Percentiles rank a stretch among this genome's conserved stretches.
These are phyloP conservation scores for Leptothorax acervorum DNA, from an alignment of 2,888 invertebrate species.

Conservation along the genomic window DNA sequence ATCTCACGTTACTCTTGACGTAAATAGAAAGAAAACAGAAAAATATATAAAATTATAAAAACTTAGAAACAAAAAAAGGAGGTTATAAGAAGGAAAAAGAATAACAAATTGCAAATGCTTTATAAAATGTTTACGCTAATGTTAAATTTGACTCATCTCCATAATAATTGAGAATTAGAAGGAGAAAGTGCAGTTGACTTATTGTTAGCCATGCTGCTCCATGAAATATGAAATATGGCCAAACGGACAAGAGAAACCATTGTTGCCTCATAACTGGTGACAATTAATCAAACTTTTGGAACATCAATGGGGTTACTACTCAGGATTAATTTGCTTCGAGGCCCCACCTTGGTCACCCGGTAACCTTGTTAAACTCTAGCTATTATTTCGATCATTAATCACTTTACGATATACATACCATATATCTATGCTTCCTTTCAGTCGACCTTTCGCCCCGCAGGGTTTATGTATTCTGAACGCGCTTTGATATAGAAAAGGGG, in stretches of 20 bases:
- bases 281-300: conserved; percentile 78
- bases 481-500: conserved; percentile 16
- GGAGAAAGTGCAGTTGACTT: not conserved
- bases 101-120: not conserved
- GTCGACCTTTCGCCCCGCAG: conserved; percentile 3
- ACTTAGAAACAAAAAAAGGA: not conserved
- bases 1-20: not conserved
- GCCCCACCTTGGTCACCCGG: conserved; percentile 71
- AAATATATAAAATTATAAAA: conserved; percentile 1
- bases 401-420: conserved; percentile 63
- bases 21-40: not conserved
- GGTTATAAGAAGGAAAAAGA: not conserved
- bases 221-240: conserved; percentile 18
- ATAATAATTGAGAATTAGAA: not conserved
- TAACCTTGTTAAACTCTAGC: conserved; percentile 76
- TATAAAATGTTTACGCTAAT: conserved; percentile 1
- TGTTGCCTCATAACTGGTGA: conserved; percentile 58
- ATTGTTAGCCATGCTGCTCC: not conserved
- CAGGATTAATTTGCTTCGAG: conserved; percentile 76
- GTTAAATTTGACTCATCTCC: not conserved
- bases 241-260: conserved; percentile 59
- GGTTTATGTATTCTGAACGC: conserved; percentile 7
- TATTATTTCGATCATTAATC: conserved; percentile 77
- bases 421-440: conserved; percentile 61
- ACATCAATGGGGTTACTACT: conserved; percentile 64